Conservation (phyloP, 2,797 vertebrate genomes). For the Gymnodraco acuticeps region DNA sequence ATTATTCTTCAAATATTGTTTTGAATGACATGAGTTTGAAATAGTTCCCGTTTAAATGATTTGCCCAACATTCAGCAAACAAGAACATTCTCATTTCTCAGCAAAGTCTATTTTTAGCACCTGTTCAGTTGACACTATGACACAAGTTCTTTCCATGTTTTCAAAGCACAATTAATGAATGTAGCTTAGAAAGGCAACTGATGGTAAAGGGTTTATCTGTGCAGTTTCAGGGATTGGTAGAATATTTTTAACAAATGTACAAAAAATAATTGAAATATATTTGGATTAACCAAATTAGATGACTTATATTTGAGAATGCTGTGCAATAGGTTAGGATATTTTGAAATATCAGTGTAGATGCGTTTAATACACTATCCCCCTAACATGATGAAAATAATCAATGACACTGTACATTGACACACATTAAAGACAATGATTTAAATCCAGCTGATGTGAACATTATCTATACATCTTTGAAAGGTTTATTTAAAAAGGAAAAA, state of each 20-base stretch:
- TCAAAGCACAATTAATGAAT: slow-evolving; percentile 11
- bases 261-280: background rate
- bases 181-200: slow-evolving; percentile 32
- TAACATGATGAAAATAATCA: background rate
- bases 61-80: background rate
- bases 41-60: background rate
- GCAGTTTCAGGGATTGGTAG: background rate
- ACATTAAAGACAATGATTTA: no score
- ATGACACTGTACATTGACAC: background rate
- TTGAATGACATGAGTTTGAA: background rate
- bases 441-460: background rate
- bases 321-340: slow-evolving; percentile 16
- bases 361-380: background rate
- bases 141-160: background rate
- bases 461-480: background rate
- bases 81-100: background rate
- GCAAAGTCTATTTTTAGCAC: background rate
- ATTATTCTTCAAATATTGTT: slow-evolving; percentile 26
- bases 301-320: slow-evolving; percentile 9
- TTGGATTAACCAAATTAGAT: background rate
- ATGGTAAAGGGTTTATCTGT: background rate
- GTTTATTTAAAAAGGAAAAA: background rate
- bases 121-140: background rate
- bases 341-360: background rate
- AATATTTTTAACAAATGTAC: background rate